Conservation (phyloP, 2,888 invertebrate species). For the Apodemia duryi region DNA sequence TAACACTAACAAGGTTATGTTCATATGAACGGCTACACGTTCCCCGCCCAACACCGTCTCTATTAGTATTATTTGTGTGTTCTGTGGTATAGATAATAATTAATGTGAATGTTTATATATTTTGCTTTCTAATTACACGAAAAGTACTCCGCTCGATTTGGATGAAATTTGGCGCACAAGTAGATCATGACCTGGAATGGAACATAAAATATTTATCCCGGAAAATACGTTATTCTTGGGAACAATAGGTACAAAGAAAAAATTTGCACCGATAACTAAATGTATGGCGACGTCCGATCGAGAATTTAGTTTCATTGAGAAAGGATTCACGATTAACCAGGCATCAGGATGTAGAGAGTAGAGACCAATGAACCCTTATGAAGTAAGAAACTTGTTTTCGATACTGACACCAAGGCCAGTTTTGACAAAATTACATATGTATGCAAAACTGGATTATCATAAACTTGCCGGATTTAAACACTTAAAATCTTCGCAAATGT, state of each 20-base stretch:
- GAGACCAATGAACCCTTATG: constrained; percentile 57
- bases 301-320: constrained; percentile 21
- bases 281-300: background rate
- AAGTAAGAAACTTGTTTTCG: constrained; percentile 63
- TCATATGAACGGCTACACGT: too few species aligned
- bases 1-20: too few species aligned
- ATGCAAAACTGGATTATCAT: constrained; percentile 13
- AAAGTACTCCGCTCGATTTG: too few species aligned
- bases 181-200: too few species aligned
- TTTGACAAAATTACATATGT: constrained; percentile 9
- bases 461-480: background rate
- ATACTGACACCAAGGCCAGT: constrained; percentile 42
- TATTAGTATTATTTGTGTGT: too few species aligned
- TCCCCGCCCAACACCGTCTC: too few species aligned
- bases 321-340: constrained; percentile 27
- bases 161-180: too few species aligned
- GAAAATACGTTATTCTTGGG: too few species aligned
- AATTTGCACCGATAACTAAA: background rate
- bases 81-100: too few species aligned
- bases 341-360: constrained; percentile 34
- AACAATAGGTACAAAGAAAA: background rate
- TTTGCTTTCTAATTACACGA: too few species aligned
- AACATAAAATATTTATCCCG: too few species aligned
- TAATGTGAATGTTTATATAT: too few species aligned
- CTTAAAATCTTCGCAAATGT: background rate